These are phyloP conservation scores for Augochlora pura DNA, from an alignment of 1,140 invertebrate species.

Conservation along the genomic window DNA sequence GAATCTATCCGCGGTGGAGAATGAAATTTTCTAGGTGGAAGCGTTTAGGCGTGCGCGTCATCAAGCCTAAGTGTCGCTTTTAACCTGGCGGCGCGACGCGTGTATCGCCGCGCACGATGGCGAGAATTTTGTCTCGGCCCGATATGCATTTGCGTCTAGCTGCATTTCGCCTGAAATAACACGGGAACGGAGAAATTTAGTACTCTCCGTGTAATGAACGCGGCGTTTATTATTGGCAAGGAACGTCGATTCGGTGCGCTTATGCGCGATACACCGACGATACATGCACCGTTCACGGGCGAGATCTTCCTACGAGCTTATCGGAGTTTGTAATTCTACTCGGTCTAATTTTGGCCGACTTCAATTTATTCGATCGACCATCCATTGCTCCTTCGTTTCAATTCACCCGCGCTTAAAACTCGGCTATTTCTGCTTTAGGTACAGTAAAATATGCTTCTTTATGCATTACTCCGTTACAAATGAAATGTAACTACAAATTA, in stretches of 20 bases:
- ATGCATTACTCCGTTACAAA: too few species aligned
- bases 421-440: too few species aligned
- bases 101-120: not conserved
- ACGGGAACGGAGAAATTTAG: not conserved
- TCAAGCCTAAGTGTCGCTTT: conserved; percentile 33
- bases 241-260: not conserved
- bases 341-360: not conserved
- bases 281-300: not conserved
- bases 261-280: not conserved
- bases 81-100: conserved; percentile 5
- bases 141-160: conserved; percentile 11
- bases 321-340: not conserved
- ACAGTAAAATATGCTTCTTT: too few species aligned
- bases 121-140: conserved; percentile 30
- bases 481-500: too few species aligned
- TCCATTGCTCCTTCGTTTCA: too few species aligned
- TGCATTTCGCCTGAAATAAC: conserved; percentile 20
- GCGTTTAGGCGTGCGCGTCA: conserved; percentile 24
- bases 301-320: not conserved
- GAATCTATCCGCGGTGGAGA: not conserved
- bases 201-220: not conserved
- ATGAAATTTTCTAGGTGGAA: conserved; percentile 29
- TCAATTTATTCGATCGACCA: not conserved
- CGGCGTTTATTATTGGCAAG: conserved; percentile 1
- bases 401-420: too few species aligned